Evolutionary conservation across 2,888 invertebrate species (phyloP), one percentile per base, ranked within the genome.

Genomic region (Brachypalpus laphriformis): DNA sequence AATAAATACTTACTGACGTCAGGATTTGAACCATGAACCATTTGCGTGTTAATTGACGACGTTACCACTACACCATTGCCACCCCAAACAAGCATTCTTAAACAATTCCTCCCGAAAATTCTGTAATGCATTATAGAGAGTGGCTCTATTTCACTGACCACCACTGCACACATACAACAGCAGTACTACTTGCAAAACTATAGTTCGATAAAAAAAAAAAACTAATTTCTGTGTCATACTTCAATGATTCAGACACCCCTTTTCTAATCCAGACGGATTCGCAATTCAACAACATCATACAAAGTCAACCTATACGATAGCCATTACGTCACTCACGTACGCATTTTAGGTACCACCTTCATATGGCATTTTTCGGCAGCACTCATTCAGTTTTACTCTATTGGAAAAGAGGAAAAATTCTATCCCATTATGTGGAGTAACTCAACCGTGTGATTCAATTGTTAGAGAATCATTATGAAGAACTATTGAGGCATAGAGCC

Each of bases 401-500:
- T 40, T 22, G 6, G 3, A 37, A 34, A 34, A 18, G 20, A 1
- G 20, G 6, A 31, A 28, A 20, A 31, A 45, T 14, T 34, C 4
- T 25, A 9, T 16, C 9, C 8, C 28, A 20, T 51, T 40, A 42
- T 31, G 31, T 11, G 5, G 2, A 56, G 47, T 16, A 65, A 65
- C 6, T 75, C 65, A 56, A 65, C 56, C 65, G 56, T 34, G 5
- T 56, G 6, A 56, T 56, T 65, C 16, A 16, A 31, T 34, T 65
- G 63, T 25, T 5, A 4, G 34, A 34, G 18, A 47, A 34, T 9
- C 14, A 54, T 25, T 49, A 57, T 57, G 2, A 45, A 63, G 56
- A 75, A 18, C 25, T 28, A 66, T 40, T 66, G 47, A 75, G 47
- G 66, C 75, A 18, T 75, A 16, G 20, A 61, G n/a, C 28, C 42